Evolutionary conservation across 1,140 invertebrate species (phyloP).

Genomic region (Pseudomyrmex flavicornis): DNA sequence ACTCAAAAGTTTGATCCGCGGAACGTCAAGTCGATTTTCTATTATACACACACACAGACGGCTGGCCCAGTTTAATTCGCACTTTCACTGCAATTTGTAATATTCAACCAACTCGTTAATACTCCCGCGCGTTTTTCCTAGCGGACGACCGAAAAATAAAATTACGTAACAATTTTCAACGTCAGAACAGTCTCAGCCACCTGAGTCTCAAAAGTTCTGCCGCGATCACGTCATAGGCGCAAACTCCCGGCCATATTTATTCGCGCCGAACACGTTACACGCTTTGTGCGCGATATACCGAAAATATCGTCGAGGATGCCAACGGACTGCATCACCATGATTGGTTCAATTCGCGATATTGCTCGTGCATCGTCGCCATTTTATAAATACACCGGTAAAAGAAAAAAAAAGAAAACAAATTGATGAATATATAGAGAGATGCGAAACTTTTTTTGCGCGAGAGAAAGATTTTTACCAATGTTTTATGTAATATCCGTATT

Average conservation of each 20-base stretch:
- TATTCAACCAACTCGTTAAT: slow-evolving; percentile 31
- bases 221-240: slow-evolving; percentile 25
- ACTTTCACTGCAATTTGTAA: slow-evolving; percentile 38
- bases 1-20: slow-evolving; percentile 28
- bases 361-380: slow-evolving; percentile 42
- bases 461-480: too few species aligned
- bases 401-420: slow-evolving; percentile 2
- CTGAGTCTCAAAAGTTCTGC: slow-evolving; percentile 43
- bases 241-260: slow-evolving; percentile 49
- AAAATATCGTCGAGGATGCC: slow-evolving; percentile 43
- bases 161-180: slow-evolving; percentile 59
- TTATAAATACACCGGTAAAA: slow-evolving; percentile 6
- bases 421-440: slow-evolving; percentile 19
- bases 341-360: slow-evolving; percentile 58
- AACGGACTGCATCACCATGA: slow-evolving; percentile 36
- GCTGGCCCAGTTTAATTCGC: slow-evolving; percentile 38
- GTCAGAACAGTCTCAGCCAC: slow-evolving; percentile 37
- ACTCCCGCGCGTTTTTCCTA: slow-evolving; percentile 38
- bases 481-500: too few species aligned
- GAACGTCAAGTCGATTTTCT: neutral
- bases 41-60: slow-evolving; percentile 4
- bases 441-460: slow-evolving; percentile 32
- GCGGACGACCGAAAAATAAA: slow-evolving; percentile 32
- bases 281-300: slow-evolving; percentile 43
- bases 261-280: slow-evolving; percentile 34